These are phyloP conservation scores for Cataglyphis hispanica DNA, from an alignment of 1,140 invertebrate genomes.

Conservation along the genomic window DNA sequence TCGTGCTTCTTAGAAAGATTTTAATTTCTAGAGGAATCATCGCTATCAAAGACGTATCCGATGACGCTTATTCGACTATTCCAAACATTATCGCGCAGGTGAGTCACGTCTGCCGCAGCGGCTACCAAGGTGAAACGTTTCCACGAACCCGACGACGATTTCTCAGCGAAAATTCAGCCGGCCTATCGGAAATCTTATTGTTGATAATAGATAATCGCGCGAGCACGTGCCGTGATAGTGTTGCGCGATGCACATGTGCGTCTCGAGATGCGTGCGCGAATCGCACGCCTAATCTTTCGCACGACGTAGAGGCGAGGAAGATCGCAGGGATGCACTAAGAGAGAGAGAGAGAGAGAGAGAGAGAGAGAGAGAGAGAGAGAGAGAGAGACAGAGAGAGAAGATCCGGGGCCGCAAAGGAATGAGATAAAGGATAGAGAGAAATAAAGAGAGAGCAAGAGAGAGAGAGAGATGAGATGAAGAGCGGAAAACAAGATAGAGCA, in stretches of 20 bases:
- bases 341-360: neutral
- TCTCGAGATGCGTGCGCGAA: slow-evolving; percentile 42
- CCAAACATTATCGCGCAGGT: slow-evolving; percentile 43
- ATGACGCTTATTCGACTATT: slow-evolving; percentile 45
- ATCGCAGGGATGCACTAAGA: neutral
- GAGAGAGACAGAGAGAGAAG: slow-evolving; percentile 29
- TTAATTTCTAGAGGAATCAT: slow-evolving; percentile 21
- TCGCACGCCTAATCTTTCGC: slow-evolving; percentile 53
- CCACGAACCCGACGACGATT: slow-evolving; percentile 21
- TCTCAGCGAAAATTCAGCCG: slow-evolving; percentile 49
- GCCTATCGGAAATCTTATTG: slow-evolving; percentile 40
- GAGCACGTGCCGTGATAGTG: slow-evolving; percentile 54
- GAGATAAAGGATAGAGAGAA: neutral
- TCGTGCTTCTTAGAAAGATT: neutral
- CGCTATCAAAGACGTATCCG: slow-evolving; percentile 32
- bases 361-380: neutral
- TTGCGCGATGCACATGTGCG: slow-evolving; percentile 46
- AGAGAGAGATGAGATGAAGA: neutral
- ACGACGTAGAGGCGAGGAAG: slow-evolving; percentile 11
- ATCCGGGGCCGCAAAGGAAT: neutral
- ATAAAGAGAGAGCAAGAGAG: slow-evolving; percentile 16
- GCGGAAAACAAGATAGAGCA: slow-evolving; percentile 46
- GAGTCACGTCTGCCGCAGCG: slow-evolving; percentile 40
- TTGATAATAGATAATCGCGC: slow-evolving; percentile 42
- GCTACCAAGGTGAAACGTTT: slow-evolving; percentile 46